A percentile compares a stretch with the other conserved stretches of the same genome.
Evolutionary conservation across 92 coral and sea anemone species (phyloP).

Genomic region (Phenganax marumi): DNA sequence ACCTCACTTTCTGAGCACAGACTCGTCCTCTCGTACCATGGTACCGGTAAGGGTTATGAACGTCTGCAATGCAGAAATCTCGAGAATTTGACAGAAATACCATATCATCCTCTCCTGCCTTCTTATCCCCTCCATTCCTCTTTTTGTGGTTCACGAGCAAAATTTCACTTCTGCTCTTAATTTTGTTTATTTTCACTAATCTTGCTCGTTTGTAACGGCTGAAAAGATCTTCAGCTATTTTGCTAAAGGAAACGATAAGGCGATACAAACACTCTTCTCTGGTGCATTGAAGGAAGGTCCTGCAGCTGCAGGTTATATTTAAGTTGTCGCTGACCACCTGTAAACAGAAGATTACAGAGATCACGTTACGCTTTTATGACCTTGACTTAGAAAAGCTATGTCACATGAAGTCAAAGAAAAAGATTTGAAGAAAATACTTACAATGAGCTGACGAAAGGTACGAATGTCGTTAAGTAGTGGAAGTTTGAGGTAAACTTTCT

Average conservation of each 20-base stretch:
- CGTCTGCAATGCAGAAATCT: conserved; percentile 7
- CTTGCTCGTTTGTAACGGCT: neutral
- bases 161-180: neutral
- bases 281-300: neutral
- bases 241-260: neutral
- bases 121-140: neutral
- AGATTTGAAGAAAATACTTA: conserved; percentile 16
- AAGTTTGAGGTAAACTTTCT: neutral
- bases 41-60: neutral
- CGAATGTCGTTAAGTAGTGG: neutral
- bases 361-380: neutral
- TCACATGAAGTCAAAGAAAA: conserved; percentile 8
- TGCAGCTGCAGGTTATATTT: conserved; percentile 1
- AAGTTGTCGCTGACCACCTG: neutral
- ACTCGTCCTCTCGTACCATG: neutral
- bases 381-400: conserved; percentile 1
- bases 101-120: neutral
- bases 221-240: neutral
- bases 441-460: neutral
- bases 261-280: neutral
- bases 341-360: neutral
- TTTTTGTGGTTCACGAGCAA: neutral
- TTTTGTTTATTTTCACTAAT: neutral
- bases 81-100: neutral
- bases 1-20: conserved; percentile 2